These are phyloP conservation scores for Cactoblastis cactorum DNA, from an alignment of 2,888 invertebrate genomes.

Conservation along the genomic window DNA sequence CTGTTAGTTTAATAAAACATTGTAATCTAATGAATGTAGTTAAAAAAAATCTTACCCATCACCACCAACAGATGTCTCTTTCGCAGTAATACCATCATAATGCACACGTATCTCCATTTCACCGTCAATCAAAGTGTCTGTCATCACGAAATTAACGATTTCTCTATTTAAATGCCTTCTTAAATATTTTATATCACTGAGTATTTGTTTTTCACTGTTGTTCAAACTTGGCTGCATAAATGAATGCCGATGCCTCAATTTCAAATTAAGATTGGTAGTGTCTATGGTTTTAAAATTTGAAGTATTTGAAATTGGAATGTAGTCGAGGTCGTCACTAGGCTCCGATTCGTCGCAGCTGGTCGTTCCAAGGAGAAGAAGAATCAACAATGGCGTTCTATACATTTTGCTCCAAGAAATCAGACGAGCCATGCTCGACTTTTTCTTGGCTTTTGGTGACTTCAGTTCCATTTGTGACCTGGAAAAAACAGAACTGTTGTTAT, in stretches of 20 bases:
- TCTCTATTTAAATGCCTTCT: slow-evolving; percentile 62
- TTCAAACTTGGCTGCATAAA: slow-evolving; percentile 36
- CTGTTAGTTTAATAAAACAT: too few relatives aligned
- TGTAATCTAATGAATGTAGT: too few relatives aligned
- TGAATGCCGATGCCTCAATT: slow-evolving; percentile 42
- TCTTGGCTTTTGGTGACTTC: slow-evolving; percentile 67
- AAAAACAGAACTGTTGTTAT: slow-evolving; percentile 20
- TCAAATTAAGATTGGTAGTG: slow-evolving; percentile 23
- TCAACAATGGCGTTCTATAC: slow-evolving; percentile 55
- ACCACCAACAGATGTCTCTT: slow-evolving; percentile 81
- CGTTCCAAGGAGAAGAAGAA: slow-evolving; percentile 59
- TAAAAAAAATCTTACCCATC: slow-evolving; percentile 66
- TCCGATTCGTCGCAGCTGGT: slow-evolving; percentile 60
- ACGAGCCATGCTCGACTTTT: slow-evolving; percentile 53
- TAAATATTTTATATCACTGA: slow-evolving; percentile 64
- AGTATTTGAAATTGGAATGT: slow-evolving; percentile 26
- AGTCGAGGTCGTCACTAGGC: slow-evolving; percentile 30
- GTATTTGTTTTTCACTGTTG: slow-evolving; percentile 34
- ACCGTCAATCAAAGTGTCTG: slow-evolving; percentile 83
- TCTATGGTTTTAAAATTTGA: slow-evolving; percentile 26
- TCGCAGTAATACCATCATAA: slow-evolving; percentile 82
- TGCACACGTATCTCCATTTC: slow-evolving; percentile 83
- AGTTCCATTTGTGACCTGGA: slow-evolving; percentile 66
- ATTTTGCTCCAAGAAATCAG: slow-evolving; percentile 59
- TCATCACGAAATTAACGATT: slow-evolving; percentile 81